Percentiles rank a stretch among this genome's conserved stretches.
These are phyloP conservation scores for Leptosomus discolor DNA, from an alignment of 2,113 vertebrate species.

Conservation along the genomic window DNA sequence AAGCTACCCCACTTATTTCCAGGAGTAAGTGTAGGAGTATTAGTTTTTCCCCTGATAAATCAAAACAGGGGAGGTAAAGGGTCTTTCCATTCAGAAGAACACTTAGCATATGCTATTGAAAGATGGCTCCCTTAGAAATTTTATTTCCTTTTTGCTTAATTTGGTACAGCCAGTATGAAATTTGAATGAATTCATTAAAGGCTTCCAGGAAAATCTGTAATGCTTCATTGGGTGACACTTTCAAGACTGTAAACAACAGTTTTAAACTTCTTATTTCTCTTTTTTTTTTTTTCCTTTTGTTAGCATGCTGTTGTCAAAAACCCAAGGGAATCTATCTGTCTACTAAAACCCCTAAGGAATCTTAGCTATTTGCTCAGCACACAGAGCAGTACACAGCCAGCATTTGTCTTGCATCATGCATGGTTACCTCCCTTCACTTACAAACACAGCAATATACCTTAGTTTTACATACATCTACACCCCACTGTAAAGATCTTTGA, in stretches of 20 bases:
- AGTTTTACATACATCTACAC: background rate
- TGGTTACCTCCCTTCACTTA: background rate
- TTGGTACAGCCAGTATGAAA: background rate
- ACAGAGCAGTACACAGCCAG: background rate
- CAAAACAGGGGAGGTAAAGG: background rate
- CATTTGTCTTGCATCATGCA: background rate
- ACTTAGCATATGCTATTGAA: background rate
- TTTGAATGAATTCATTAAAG: background rate
- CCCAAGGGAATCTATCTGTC: background rate
- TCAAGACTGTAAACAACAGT: background rate
- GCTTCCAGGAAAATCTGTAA: background rate
- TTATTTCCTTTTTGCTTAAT: background rate
- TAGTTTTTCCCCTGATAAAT: background rate
- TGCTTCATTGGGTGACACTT: background rate
- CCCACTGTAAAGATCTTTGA: background rate
- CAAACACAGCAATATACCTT: background rate
- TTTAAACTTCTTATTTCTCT: constrained; percentile 2
- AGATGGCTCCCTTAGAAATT: background rate
- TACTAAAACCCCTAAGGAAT: background rate
- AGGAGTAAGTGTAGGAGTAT: background rate
- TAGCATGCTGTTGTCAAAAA: background rate
- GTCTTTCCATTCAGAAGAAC: background rate
- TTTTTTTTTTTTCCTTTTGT: background rate
- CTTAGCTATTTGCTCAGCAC: constrained; percentile 1
- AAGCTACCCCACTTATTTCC: background rate